Conservation (phyloP, 2,797 vertebrate species). For the Philypnodon macrostomus region DNA sequence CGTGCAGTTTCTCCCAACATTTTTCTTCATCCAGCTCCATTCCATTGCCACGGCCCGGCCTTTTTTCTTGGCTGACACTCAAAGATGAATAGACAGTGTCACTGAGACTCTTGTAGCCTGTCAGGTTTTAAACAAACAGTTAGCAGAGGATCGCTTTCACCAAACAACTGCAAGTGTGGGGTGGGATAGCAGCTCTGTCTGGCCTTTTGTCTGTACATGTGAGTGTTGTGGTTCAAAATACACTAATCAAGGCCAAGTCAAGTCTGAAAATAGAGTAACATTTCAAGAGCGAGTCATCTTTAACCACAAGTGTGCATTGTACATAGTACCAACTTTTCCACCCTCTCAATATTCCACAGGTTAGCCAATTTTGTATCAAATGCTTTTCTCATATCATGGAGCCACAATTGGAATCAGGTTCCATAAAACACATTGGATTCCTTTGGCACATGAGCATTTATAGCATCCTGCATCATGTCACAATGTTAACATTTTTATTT, state of each 20-base stretch:
- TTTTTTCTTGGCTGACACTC: slow-evolving; percentile 55
- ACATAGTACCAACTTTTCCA: too few species aligned
- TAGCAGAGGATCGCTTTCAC: slow-evolving; percentile 65
- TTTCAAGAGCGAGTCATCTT: too few species aligned
- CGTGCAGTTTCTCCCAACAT: slow-evolving; percentile 23
- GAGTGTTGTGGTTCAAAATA: background rate
- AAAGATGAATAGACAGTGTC: slow-evolving; percentile 77
- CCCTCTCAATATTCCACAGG: background rate
- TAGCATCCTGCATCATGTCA: slow-evolving; percentile 21
- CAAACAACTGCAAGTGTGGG: slow-evolving; percentile 55
- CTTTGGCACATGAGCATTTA: slow-evolving; percentile 7
- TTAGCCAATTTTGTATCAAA: background rate
- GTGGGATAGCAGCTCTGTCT: slow-evolving; percentile 32
- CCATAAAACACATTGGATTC: slow-evolving; percentile 7
- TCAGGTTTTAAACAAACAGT: slow-evolving; percentile 77
- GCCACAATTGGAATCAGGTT: slow-evolving; percentile 4
- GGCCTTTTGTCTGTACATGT: background rate
- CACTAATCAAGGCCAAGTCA: background rate
- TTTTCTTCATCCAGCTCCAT: slow-evolving; percentile 30
- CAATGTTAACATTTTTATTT: slow-evolving; percentile 21
- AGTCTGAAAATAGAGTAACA: background rate
- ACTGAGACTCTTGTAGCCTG: slow-evolving; percentile 74
- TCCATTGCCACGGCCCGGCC: slow-evolving; percentile 28
- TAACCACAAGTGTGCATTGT: too few species aligned
- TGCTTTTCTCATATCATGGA: background rate